Base-by-base conservation (phyloP, 2,888 invertebrate species). In the Leptinotarsa peninsularis region DNA sequence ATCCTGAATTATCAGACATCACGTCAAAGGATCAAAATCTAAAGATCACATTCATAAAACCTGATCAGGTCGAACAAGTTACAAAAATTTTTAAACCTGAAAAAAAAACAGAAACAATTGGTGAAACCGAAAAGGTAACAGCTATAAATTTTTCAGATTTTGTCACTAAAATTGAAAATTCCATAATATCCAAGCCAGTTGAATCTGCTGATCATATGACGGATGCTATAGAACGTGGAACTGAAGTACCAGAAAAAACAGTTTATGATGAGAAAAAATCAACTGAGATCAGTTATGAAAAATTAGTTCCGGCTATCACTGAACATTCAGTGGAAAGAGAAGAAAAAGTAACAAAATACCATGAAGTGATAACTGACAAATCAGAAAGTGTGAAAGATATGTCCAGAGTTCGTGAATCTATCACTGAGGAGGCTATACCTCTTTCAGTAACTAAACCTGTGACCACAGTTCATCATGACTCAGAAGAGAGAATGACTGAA, bases 161-260 rank as follows among this genome's bases (percentile, higher is more conserved):
- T n/a, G 23, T 70, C 21, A 73, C 77, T 15, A 71, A 76, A 73
- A 18, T 73, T 49, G 49, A 15, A 49, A 66, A 74, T 70, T 63
- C 71, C 23, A 54, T 43, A 33, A 69, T 52, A 21, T 49, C 54
- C 43, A 66, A 67, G 67, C 71, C 71, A 33, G 56, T 74, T 14
- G 67, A 67, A 74, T 69, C 69, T 5, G 68, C 72, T n/a, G 71
- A 73, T 18, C 67, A 72, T 71, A 67, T 71, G 66, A 69, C 71
- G 5, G 71, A 70, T 14, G 23, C 10, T 60, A 67, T 71, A 50
- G 75, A 75, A 68, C 52, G 67, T n/a, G 74, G 74, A 60, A 66
- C 18, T 73, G 72, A 78, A 72, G n/a, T 54, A 27, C 27, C 27
- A 27, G 27, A 27, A 27, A 4, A 27, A 27, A 23, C 3, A 27